Percentiles rank a stretch among this genome's conserved stretches.
phyloP scores from a whole-genome alignment of 2,888 invertebrate species.

The Lepidocyrtoides sp. region DNA sequence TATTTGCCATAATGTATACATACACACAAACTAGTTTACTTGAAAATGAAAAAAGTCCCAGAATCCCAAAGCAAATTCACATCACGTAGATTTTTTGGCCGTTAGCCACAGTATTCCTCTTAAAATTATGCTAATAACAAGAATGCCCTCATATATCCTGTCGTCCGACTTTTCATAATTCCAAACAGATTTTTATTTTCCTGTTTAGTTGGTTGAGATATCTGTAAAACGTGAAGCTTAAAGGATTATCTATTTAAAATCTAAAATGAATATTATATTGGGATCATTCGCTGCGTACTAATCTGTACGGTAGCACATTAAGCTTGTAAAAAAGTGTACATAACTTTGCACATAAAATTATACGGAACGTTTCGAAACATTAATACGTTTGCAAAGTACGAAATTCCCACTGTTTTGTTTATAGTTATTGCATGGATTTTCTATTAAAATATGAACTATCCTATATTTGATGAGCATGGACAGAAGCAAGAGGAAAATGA shows the following conservation, averaged over 20 bases:
- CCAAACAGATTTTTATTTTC: conserved; percentile 44
- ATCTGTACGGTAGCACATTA: too few relatives aligned
- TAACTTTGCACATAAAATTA: too few relatives aligned
- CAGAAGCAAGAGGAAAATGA: background rate
- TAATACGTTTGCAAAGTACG: background rate
- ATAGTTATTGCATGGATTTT: too few relatives aligned
- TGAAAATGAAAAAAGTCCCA: background rate
- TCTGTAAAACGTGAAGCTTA: conserved; percentile 3
- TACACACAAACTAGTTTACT: conserved; percentile 11
- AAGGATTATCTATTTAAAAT: background rate
- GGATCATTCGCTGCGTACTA: too few relatives aligned
- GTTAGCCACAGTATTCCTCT: conserved; percentile 11
- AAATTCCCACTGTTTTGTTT: background rate
- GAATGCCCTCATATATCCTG: conserved; percentile 57
- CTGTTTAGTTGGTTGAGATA: background rate
- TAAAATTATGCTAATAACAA: conserved; percentile 60
- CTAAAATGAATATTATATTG: background rate
- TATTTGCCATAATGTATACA: background rate
- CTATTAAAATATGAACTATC: too few relatives aligned
- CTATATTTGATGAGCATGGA: background rate
- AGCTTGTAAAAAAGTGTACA: too few relatives aligned
- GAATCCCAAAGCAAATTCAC: conserved; percentile 11
- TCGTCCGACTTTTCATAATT: conserved; percentile 54
- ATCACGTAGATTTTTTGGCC: conserved; percentile 60
- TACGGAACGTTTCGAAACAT: too few relatives aligned